Evolutionary conservation across 2,113 vertebrate genomes (phyloP).

Genomic region (Gopherus evgoodei): DNA sequence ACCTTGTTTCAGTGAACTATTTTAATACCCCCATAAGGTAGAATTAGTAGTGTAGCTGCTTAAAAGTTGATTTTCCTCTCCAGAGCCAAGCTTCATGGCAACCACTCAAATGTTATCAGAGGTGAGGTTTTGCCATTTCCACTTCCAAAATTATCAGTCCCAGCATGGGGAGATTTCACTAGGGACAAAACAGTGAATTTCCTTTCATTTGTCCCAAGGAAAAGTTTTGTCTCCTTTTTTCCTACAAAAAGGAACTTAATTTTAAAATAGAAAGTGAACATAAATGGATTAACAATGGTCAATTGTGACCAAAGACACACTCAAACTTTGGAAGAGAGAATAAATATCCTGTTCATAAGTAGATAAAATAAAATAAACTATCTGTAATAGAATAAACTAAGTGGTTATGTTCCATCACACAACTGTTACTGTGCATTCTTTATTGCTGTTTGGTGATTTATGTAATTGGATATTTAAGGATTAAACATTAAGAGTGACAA

Average conservation of each 20-base stretch:
- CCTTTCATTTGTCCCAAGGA: neutral
- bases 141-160: conserved; percentile 28
- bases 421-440: neutral
- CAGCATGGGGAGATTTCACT: neutral
- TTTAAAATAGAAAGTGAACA: conserved; percentile 28
- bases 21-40: neutral
- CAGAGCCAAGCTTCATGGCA: neutral
- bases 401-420: neutral
- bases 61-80: neutral
- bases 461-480: conserved; percentile 33
- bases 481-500: neutral
- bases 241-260: neutral
- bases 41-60: neutral
- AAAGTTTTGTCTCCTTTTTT: neutral
- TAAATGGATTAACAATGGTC: neutral
- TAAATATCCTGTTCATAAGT: conserved; percentile 13
- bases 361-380: conserved; percentile 35
- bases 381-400: conserved; percentile 38
- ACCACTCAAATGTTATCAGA: conserved; percentile 5
- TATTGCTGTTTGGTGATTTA: conserved; percentile 33
- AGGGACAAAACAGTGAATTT: neutral
- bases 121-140: conserved; percentile 41
- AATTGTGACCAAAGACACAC: neutral
- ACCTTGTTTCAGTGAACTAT: neutral
- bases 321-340: neutral